phyloP scores from a whole-genome alignment of 2,888 invertebrate species.

The Cylindroiulus punctatus region DNA sequence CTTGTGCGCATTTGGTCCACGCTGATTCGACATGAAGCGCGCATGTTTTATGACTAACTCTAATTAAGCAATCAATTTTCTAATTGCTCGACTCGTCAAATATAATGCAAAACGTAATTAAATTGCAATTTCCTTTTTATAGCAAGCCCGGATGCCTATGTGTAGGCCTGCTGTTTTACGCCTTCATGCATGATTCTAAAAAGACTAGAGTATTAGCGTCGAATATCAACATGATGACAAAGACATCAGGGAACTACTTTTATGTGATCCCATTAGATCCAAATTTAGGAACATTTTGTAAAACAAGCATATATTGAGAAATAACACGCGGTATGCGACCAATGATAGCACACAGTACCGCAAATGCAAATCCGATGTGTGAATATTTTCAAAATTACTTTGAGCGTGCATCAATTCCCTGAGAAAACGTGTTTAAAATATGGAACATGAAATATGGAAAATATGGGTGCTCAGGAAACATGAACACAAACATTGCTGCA shows the following conservation, averaged over 20 bases:
- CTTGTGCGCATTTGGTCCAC: background rate
- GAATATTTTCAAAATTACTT: too few relatives aligned
- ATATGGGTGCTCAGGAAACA: too few relatives aligned
- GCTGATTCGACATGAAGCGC: background rate
- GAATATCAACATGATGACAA: background rate
- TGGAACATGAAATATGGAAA: too few relatives aligned
- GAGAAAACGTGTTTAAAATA: too few relatives aligned
- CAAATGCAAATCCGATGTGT: too few relatives aligned
- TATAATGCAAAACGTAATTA: conserved; percentile 45
- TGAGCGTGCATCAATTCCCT: too few relatives aligned
- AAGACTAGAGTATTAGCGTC: background rate
- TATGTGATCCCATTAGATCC: background rate
- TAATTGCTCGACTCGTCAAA: conserved; percentile 17
- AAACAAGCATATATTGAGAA: too few relatives aligned
- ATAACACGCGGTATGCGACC: too few relatives aligned
- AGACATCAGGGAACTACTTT: background rate
- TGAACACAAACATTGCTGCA: too few relatives aligned
- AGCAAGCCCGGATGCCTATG: background rate
- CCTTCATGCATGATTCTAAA: background rate
- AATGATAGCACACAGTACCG: too few relatives aligned
- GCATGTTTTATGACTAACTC: background rate
- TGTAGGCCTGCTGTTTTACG: background rate
- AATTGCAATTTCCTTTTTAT: conserved; percentile 25
- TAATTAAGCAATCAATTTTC: conserved; percentile 28
- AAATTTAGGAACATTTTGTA: background rate